phyloP scores from a whole-genome alignment of 2,888 invertebrate species.

The Eupithecia vulgata region DNA sequence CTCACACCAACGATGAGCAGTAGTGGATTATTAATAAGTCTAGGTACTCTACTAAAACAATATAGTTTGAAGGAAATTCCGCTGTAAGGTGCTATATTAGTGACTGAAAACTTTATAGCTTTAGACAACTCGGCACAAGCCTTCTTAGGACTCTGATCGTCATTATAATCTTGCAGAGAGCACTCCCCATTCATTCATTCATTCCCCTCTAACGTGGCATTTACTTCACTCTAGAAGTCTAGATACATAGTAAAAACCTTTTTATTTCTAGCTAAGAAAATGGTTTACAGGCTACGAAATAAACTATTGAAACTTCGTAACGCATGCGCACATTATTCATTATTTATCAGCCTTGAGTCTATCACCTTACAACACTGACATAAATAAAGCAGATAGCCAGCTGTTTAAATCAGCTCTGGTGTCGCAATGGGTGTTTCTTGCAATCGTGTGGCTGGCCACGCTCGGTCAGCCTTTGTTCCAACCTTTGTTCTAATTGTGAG shows the following conservation, averaged over 20 bases:
- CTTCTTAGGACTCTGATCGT: neutral
- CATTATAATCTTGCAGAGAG: neutral
- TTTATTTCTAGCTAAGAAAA: neutral
- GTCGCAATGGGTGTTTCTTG: constrained; percentile 56
- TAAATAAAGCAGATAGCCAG: constrained; percentile 16
- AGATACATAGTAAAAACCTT: neutral
- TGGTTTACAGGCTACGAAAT: neutral
- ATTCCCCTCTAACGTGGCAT: neutral
- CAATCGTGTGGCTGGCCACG: constrained; percentile 53
- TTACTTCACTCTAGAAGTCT: neutral
- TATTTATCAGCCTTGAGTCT: neutral
- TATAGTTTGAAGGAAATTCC: neutral
- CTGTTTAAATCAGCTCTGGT: constrained; percentile 36
- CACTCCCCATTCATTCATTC: too few species aligned
- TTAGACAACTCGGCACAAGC: neutral
- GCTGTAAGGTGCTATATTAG: neutral
- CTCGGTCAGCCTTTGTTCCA: constrained; percentile 61
- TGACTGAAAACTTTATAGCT: neutral
- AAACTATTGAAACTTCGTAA: neutral
- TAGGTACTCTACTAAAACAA: neutral
- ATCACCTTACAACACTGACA: constrained; percentile 2
- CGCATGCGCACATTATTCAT: neutral
- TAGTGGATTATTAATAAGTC: neutral
- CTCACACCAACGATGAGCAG: neutral
- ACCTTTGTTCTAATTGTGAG: constrained; percentile 37